Percentiles rank a stretch among this genome's conserved stretches.
These are phyloP conservation scores for Drosophila cognata DNA, from an alignment of 2,888 invertebrate species.

Conservation along the genomic window DNA sequence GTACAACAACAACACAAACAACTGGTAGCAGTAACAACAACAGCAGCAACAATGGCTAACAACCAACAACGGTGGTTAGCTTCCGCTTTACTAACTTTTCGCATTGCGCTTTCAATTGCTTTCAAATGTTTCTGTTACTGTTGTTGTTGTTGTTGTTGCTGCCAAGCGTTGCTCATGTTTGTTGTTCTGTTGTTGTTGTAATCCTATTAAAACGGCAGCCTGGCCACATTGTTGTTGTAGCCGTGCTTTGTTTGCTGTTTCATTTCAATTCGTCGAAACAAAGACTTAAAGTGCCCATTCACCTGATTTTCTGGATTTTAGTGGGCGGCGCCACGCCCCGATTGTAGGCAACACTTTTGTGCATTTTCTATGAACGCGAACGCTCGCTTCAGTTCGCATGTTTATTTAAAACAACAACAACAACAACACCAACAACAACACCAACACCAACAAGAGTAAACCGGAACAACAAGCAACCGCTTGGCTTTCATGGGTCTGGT, in stretches of 20 bases:
- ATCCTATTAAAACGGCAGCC: constrained; percentile 63
- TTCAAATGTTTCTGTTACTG: constrained; percentile 17
- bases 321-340: constrained; percentile 40
- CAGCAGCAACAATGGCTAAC: constrained; percentile 51
- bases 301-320: constrained; percentile 75
- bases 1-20: constrained; percentile 22
- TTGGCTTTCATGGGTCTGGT: constrained; percentile 46
- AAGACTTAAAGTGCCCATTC: constrained; percentile 80
- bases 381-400: constrained; percentile 49
- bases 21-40: constrained; percentile 18
- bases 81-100: constrained; percentile 76
- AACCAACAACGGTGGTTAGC: constrained; percentile 54
- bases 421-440: constrained; percentile 24
- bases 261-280: constrained; percentile 77
- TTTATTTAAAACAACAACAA: constrained; percentile 67
- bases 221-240: constrained; percentile 42
- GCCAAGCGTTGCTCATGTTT: constrained; percentile 49
- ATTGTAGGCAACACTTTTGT: constrained; percentile 53
- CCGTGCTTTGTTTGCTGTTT: constrained; percentile 68
- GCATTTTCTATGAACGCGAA: constrained; percentile 31
- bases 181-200: constrained; percentile 64
- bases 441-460: constrained; percentile 15
- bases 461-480: constrained; percentile 18
- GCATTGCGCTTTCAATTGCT: constrained; percentile 60
- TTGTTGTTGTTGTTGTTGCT: constrained; percentile 49